Base-by-base conservation (phyloP, 2,797 vertebrate species). In the Hoplostethus mediterraneus region DNA sequence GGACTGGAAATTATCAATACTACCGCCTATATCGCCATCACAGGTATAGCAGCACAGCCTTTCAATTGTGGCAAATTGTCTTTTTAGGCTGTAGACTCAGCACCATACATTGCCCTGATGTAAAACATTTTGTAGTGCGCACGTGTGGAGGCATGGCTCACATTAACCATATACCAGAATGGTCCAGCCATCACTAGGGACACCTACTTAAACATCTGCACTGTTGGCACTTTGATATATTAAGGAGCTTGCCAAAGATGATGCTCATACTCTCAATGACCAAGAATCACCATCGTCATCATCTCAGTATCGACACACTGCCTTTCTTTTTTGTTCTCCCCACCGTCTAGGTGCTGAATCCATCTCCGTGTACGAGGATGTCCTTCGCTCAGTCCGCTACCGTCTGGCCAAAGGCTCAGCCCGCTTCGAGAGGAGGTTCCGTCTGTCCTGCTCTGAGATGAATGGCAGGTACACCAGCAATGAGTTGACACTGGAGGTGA, bases 381-480 rank as follows among this genome's bases (percentile, higher is more conserved):
- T 98, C 81, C 95, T 99, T 4, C 97, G 95, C 47, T 97, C 97
- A n/a, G 94, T 97, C 54, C 96, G 91, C 0, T 99, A 99, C 67
- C 95, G 95, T 45, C 95, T 98, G 73, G 94, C 92, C 59, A 96
- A 87, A 0, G 96, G 96, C 3, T 96, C 97, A 0, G 96, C 96
- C 28, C 96, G 98, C 68, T 99, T 98, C 1, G 95, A 98, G 79
- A 94, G 98, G 79, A 96, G 97, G 63, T 99, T 99, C 87, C 96
- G 97, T 48, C 94, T 99, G 63, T 99, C 97, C 79, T 99, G 98
- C 93, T 98, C 97, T 0, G 98, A 99, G 92, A 99, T 99, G 98
- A 99, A 99, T 0, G 98, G 98, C 45, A 96, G 97, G 75, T 99
- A 99, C 91, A 97, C 97, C 76, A 99, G 98, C 93, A 99, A 99